phyloP scores from a whole-genome alignment of 2,888 invertebrate genomes.

The Cataglyphis livida region DNA sequence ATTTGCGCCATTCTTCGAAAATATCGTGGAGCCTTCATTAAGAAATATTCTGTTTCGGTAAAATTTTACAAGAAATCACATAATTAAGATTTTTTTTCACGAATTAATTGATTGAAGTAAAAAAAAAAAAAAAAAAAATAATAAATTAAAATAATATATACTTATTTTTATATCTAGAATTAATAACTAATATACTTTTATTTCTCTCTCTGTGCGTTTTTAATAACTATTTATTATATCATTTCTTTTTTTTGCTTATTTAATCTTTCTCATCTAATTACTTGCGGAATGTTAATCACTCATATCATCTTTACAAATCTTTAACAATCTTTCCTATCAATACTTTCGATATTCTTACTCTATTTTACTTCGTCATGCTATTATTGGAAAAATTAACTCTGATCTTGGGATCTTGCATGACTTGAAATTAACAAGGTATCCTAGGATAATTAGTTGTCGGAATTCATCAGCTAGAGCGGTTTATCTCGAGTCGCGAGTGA shows the following conservation, averaged over 20 bases:
- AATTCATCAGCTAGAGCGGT: constrained; percentile 29
- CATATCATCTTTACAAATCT: constrained; percentile 11
- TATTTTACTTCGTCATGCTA: constrained; percentile 28
- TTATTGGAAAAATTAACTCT: constrained; percentile 8
- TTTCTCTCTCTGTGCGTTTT: neutral
- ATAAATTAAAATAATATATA: constrained; percentile 4
- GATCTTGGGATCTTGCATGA: constrained; percentile 29
- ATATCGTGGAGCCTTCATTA: neutral
- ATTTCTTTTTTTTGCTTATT: neutral
- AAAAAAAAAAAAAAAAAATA: neutral
- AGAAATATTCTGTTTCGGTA: constrained; percentile 11
- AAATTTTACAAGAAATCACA: neutral
- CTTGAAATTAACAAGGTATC: constrained; percentile 37
- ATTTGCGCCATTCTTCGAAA: neutral
- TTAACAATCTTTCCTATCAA: constrained; percentile 20
- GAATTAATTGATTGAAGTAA: neutral
- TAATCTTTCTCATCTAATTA: neutral
- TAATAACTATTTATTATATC: neutral
- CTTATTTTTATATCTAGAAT: neutral
- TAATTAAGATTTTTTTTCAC: neutral
- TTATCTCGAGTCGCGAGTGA: constrained; percentile 9
- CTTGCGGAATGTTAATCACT: constrained; percentile 1
- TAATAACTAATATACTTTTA: neutral
- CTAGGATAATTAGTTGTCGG: constrained; percentile 37
- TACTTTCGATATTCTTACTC: constrained; percentile 3